These are phyloP conservation scores for Bagarius yarrelli DNA, from an alignment of 2,113 vertebrate species.

Conservation along the genomic window DNA sequence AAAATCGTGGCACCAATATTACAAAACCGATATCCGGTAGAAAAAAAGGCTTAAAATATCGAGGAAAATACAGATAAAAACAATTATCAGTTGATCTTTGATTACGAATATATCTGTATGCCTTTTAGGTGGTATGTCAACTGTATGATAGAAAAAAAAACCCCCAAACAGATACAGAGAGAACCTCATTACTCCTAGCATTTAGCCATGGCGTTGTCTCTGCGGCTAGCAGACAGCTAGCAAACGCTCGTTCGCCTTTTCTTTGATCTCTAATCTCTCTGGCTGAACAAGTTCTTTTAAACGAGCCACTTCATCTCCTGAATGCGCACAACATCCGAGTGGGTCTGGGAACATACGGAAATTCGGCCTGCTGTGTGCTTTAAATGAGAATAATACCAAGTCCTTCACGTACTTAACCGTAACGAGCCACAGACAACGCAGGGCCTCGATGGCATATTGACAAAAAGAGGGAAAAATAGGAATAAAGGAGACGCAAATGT, in stretches of 20 bases:
- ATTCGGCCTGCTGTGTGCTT: constrained; percentile 46
- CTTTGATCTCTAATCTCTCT: constrained; percentile 67
- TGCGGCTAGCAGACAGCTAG: constrained; percentile 12
- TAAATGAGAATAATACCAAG: constrained; percentile 50
- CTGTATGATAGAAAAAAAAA: background rate
- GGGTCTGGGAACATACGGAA: constrained; percentile 58
- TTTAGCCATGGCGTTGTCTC: too few species aligned
- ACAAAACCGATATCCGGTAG: too few species aligned
- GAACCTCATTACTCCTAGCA: background rate
- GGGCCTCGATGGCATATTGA: constrained; percentile 55
- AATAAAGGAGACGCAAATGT: constrained; percentile 56
- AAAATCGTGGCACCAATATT: too few species aligned
- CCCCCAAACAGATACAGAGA: too few species aligned
- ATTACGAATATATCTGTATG: background rate
- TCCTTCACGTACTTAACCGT: constrained; percentile 62
- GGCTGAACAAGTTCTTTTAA: constrained; percentile 64
- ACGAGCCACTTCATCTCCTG: constrained; percentile 62
- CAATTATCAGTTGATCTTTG: too few species aligned
- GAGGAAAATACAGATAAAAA: too few species aligned
- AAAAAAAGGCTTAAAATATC: too few species aligned
- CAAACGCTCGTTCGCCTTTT: constrained; percentile 59
- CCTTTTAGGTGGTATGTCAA: background rate
- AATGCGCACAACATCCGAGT: constrained; percentile 57
- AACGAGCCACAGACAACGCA: constrained; percentile 61
- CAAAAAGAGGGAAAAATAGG: background rate